Base-by-base conservation (phyloP, 2,797 vertebrate species). In the Macropodus opercularis region DNA sequence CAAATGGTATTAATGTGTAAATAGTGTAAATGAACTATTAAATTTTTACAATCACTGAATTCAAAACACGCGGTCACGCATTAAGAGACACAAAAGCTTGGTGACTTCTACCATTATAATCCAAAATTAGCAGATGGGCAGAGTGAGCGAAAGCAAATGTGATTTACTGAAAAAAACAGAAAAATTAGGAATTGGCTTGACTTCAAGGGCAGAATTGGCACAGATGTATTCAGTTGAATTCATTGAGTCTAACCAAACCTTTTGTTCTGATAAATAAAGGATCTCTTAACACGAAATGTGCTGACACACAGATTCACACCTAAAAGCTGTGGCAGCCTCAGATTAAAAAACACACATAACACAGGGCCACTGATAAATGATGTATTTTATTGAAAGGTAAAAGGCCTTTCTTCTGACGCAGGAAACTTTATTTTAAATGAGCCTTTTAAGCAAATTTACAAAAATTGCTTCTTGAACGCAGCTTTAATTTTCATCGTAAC, bases 311-410 rank as follows among this genome's bases (percentile, higher is more conserved):
- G 58, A 44, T n/a, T 4, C 59, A 49, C 46, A 60, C 54, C 49
- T 69, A 52, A 78, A 78, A 80, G 51, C 71, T 34, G 8, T 8
- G 18, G 10, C 9, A 43, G 64, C 63, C 35, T 56, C 29, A 44
- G 23, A 83, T 75, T 49, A 78, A 72, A 78, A 69, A 79, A 65
- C 69, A 86, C 72, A 77, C 13, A 2, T n/a, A n/a, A n/a, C n/a
- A n/a, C n/a, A 60, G 55, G 48, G 40, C 80, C 61, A 70, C 62
- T 53, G 67, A 85, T 82, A 70, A 66, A 85, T 68, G 47, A 79
- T 75, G 79, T 67, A 1, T 71, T 87, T 89, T 84, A 85, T 84
- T 88, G 39, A 43, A 77, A 83, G 67, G 41, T 64, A 38, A 65
- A 68, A 62, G 23, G 43, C 47, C 40, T 65, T 36, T 72, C 51